Percentiles rank a stretch among this genome's conserved stretches.
Conservation (phyloP, 2,888 invertebrate genomes). For the Oscheius sp. region DNA sequence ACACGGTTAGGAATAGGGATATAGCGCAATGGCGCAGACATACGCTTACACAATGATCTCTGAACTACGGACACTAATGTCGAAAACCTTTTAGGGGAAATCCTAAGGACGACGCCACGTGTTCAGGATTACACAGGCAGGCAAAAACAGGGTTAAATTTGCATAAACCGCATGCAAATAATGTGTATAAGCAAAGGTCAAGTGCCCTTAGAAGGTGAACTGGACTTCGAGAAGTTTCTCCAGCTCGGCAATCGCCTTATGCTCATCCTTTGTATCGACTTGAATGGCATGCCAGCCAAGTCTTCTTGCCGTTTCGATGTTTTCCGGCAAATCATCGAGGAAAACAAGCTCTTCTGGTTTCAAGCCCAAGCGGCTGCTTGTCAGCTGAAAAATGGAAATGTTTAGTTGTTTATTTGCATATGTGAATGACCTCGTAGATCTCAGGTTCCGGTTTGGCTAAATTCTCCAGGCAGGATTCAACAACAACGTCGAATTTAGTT, state of each 20-base stretch:
- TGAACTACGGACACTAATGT: too few relatives aligned
- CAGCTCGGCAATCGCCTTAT: conserved; percentile 4
- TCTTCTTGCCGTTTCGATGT: conserved; percentile 57
- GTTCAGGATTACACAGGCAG: too few relatives aligned
- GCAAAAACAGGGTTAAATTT: neutral
- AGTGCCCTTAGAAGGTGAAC: conserved; percentile 12
- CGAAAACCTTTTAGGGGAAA: too few relatives aligned
- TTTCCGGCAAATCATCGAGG: conserved; percentile 57
- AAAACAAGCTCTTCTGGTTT: conserved; percentile 56
- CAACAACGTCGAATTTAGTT: conserved; percentile 57
- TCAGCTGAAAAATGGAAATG: conserved; percentile 37
- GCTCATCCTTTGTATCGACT: conserved; percentile 36
- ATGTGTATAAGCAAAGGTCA: neutral
- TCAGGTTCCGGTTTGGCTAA: conserved; percentile 56
- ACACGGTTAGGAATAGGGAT: too few relatives aligned
- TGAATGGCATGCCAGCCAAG: conserved; percentile 59
- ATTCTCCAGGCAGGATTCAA: conserved; percentile 60
- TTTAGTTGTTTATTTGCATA: neutral
- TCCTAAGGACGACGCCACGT: too few relatives aligned
- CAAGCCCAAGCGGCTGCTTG: conserved; percentile 42
- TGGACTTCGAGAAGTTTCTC: conserved; percentile 15
- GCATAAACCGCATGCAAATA: neutral
- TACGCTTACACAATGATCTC: too few relatives aligned
- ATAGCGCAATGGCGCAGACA: too few relatives aligned
- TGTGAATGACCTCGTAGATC: conserved; percentile 49